Conservation (phyloP, 2,113 vertebrate species). For the Ailuropoda melanoleuca region DNA sequence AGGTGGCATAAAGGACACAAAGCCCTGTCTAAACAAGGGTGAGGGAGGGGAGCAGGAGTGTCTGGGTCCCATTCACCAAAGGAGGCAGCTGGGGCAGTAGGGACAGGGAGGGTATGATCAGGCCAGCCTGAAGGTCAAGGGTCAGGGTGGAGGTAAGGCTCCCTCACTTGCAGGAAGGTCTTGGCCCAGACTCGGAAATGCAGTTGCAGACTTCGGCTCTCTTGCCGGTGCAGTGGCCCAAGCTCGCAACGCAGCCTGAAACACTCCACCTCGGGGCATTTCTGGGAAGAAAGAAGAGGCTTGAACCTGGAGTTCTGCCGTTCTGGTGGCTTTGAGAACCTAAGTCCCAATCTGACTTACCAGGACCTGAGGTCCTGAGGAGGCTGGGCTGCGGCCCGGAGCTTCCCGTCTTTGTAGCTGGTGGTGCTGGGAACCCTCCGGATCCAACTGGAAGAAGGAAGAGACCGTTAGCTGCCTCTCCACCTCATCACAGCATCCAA, state of each 20-base stretch:
- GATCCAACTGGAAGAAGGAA: conserved; percentile 78
- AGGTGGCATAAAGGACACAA: conserved; percentile 49
- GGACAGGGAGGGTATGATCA: neutral
- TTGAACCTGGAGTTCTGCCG: neutral
- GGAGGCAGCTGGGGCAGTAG: neutral
- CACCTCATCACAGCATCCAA: neutral
- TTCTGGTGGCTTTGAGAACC: neutral
- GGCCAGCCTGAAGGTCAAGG: neutral
- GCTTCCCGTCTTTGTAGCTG: conserved; percentile 86
- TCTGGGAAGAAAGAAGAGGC: conserved; percentile 79
- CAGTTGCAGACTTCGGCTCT: conserved; percentile 88
- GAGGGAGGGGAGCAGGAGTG: neutral
- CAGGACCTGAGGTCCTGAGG: conserved; percentile 86
- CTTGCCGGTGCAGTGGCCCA: conserved; percentile 87
- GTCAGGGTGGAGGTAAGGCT: neutral
- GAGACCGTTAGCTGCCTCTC: conserved; percentile 48
- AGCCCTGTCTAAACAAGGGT: neutral
- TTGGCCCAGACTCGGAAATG: conserved; percentile 91
- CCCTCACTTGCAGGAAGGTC: conserved; percentile 89
- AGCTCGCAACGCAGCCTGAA: conserved; percentile 89
- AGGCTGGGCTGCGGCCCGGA: conserved; percentile 67
- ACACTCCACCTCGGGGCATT: conserved; percentile 89
- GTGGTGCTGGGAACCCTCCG: conserved; percentile 81
- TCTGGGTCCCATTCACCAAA: neutral
- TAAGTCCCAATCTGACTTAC: conserved; percentile 57